These are phyloP conservation scores for Tetrao urogallus DNA, from an alignment of 2,113 vertebrate genomes.

Conservation along the genomic window DNA sequence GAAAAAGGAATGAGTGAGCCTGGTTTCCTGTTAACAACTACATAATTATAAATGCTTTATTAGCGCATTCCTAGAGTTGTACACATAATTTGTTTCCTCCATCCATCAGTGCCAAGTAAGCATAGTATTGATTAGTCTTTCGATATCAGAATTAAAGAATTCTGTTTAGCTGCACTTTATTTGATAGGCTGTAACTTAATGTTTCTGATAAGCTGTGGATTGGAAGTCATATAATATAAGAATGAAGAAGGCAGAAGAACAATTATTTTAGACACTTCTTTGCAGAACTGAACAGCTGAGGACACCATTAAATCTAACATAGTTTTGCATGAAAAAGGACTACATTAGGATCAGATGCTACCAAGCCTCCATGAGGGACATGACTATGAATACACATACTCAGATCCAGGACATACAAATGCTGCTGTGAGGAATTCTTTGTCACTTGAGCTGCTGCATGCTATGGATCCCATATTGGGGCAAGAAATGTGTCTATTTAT, in stretches of 20 bases:
- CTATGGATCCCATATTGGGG: background rate
- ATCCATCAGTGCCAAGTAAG: background rate
- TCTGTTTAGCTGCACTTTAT: background rate
- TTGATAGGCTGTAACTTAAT: background rate
- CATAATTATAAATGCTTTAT: background rate
- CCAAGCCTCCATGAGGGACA: background rate
- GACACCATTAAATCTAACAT: background rate
- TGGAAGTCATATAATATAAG: background rate
- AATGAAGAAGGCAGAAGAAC: background rate
- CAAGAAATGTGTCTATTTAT: background rate
- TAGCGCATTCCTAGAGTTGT: background rate
- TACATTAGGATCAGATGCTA: background rate
- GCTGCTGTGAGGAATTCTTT: background rate
- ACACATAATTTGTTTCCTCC: background rate
- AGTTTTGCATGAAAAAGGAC: background rate
- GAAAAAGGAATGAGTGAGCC: background rate
- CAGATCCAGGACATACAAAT: constrained; percentile 35
- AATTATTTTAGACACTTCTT: background rate
- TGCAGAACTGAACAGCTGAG: background rate
- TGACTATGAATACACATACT: background rate
- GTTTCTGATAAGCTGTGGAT: background rate
- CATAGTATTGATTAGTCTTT: background rate
- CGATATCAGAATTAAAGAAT: background rate
- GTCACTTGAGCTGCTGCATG: constrained; percentile 21
- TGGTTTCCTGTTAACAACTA: background rate